Evolutionary conservation across 2,797 vertebrate genomes (phyloP).

Genomic region (Chloroceryle amazona): DNA sequence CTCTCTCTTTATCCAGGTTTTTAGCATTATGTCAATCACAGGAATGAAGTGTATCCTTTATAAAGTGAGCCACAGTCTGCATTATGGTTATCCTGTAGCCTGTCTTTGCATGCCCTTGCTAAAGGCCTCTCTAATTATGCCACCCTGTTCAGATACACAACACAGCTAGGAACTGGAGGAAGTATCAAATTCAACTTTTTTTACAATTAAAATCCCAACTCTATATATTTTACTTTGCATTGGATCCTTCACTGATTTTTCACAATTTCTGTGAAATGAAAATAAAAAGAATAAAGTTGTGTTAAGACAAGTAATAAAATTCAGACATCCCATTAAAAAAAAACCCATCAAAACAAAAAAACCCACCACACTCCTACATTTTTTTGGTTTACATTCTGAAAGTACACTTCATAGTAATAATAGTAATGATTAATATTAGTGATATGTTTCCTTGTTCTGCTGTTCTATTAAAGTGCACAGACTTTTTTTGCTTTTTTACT

Average conservation of each 20-base stretch:
- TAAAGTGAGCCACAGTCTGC: background rate
- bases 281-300: background rate
- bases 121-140: background rate
- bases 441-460: background rate
- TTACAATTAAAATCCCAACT: background rate
- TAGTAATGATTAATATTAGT: background rate
- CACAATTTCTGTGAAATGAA: background rate
- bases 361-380: fast-evolving
- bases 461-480: background rate
- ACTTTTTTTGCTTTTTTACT: background rate
- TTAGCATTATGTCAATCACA: background rate
- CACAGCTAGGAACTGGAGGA: too few relatives aligned
- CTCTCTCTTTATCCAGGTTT: background rate
- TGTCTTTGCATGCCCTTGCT: background rate
- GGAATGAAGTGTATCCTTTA: background rate
- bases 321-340: background rate
- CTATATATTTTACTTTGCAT: background rate
- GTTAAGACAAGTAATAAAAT: too few relatives aligned
- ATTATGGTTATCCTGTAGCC: background rate
- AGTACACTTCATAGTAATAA: background rate
- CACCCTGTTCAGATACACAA: too few relatives aligned
- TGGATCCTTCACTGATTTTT: background rate
- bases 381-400: background rate
- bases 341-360: too few relatives aligned
- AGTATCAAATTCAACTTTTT: background rate